Percentiles rank a stretch among this genome's conserved stretches.
These are phyloP conservation scores for Drosophila eohydei DNA, from an alignment of 2,888 invertebrate genomes.

Conservation along the genomic window DNA sequence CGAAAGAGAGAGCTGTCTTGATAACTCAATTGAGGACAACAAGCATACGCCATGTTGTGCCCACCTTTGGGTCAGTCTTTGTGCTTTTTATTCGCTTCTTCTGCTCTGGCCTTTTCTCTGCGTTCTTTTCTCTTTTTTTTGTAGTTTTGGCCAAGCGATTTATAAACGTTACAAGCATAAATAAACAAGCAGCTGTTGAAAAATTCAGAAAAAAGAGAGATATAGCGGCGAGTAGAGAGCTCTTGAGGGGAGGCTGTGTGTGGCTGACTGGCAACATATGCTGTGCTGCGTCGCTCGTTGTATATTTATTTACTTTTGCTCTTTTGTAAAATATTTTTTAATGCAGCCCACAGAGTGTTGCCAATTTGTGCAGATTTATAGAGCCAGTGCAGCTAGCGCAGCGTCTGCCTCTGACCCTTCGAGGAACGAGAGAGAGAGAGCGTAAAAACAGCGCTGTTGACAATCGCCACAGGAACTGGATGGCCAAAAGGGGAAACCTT, in stretches of 20 bases:
- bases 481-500: conserved; percentile 47
- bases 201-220: conserved; percentile 38
- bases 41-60: conserved; percentile 69
- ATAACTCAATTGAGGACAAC: conserved; percentile 74
- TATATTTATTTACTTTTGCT: conserved; percentile 78
- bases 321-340: conserved; percentile 80
- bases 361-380: conserved; percentile 82
- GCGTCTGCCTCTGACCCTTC: conserved; percentile 1
- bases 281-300: conserved; percentile 52
- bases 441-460: conserved; percentile 69
- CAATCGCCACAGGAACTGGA: conserved; percentile 76
- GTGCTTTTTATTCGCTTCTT: conserved; percentile 32
- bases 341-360: conserved; percentile 79
- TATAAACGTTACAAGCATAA: conserved; percentile 82
- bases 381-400: conserved; percentile 49
- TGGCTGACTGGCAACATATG: conserved; percentile 73
- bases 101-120: conserved; percentile 9
- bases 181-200: conserved; percentile 75
- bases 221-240: conserved; percentile 2
- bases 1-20: conserved; percentile 23
- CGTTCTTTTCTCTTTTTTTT: conserved; percentile 4
- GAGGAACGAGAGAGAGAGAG: conserved; percentile 13
- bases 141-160: conserved; percentile 68
- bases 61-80: conserved; percentile 58
- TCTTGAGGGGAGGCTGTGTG: not conserved